Conservation (phyloP, 2,113 vertebrate genomes). For the Grallaria varia region DNA sequence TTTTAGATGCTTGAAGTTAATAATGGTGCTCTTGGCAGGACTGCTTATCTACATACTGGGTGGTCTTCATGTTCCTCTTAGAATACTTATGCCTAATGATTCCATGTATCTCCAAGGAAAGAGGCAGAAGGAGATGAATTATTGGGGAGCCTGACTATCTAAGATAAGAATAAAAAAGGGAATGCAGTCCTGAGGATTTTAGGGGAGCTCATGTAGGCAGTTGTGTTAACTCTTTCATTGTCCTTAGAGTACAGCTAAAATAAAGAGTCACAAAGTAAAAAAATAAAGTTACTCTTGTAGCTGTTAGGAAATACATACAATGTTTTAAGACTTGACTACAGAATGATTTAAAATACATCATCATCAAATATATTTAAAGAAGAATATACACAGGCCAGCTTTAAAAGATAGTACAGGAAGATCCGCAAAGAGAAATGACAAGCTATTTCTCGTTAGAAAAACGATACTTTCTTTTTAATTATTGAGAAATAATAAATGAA, state of each 20-base stretch:
- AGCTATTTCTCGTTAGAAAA: not conserved
- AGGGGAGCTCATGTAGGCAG: not conserved
- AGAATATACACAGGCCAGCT: not conserved
- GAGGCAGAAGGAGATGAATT: not conserved
- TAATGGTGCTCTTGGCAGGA: not conserved
- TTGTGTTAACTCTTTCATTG: not conserved
- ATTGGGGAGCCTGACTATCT: not conserved
- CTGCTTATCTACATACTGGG: slow-evolving; percentile 1
- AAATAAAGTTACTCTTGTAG: not conserved
- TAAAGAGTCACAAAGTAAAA: not conserved
- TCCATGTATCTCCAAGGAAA: not conserved
- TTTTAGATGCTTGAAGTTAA: not conserved
- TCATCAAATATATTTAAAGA: not conserved
- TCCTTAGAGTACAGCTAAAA: not conserved
- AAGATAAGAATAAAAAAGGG: not conserved
- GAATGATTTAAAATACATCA: not conserved
- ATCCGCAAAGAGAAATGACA: not conserved
- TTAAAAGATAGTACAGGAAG: not conserved
- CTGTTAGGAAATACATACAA: not conserved
- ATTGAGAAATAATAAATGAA: not conserved
- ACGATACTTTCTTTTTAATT: not conserved
- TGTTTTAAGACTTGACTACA: not conserved
- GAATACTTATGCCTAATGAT: not conserved
- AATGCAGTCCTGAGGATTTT: not conserved
- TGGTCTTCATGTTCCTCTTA: not conserved